These are phyloP conservation scores for Notodonta dromedarius DNA, from an alignment of 2,888 invertebrate species.

Conservation along the genomic window DNA sequence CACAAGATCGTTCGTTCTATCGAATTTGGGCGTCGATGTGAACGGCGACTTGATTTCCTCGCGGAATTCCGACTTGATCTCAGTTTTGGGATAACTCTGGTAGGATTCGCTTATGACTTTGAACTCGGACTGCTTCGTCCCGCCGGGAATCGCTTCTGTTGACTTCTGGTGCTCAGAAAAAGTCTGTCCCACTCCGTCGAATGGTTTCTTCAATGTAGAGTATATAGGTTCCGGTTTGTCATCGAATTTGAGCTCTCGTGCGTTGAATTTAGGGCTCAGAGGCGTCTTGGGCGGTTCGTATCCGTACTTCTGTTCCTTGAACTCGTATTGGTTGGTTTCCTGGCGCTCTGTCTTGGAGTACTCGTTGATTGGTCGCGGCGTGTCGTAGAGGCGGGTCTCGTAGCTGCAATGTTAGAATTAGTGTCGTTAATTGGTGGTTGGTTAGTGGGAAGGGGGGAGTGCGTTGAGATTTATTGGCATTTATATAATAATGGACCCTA, in stretches of 20 bases:
- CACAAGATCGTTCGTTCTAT: constrained; percentile 65
- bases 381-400: constrained; percentile 83
- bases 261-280: constrained; percentile 79
- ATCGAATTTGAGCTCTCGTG: constrained; percentile 76
- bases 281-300: constrained; percentile 73
- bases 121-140: constrained; percentile 72
- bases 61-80: constrained; percentile 63
- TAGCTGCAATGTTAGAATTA: constrained; percentile 64
- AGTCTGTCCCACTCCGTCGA: constrained; percentile 72
- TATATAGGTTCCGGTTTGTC: constrained; percentile 73
- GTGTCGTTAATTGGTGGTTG: constrained; percentile 47
- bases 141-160: constrained; percentile 74
- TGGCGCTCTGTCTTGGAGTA: constrained; percentile 65
- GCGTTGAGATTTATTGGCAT: constrained; percentile 15
- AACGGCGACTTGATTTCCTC: constrained; percentile 73
- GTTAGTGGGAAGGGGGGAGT: constrained; percentile 8
- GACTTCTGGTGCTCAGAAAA: constrained; percentile 76
- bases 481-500: not conserved
- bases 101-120: constrained; percentile 74
- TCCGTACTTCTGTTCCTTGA: constrained; percentile 63
- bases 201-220: constrained; percentile 68
- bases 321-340: constrained; percentile 58
- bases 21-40: constrained; percentile 72
- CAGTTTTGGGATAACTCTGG: constrained; percentile 70
- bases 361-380: constrained; percentile 72